Base-by-base conservation (phyloP, 1,140 invertebrate species). In the Megalopta genalis region DNA sequence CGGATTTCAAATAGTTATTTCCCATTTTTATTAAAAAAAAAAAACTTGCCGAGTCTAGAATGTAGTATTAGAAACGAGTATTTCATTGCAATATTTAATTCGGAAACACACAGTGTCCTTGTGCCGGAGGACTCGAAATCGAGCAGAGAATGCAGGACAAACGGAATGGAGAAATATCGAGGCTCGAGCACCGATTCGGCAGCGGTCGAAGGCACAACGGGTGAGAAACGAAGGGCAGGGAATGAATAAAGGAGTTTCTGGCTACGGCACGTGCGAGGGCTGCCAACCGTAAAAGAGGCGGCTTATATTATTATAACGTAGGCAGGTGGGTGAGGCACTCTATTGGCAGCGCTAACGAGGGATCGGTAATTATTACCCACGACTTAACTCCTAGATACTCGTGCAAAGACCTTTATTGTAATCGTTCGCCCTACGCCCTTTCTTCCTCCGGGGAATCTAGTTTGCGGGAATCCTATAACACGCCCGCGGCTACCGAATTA, bases 271-370 rank as follows among this genome's bases (percentile, higher is more conserved):
- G 90, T 90, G 90, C 88, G 85, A 80, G 80, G 77, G 81, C 85
- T 82, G 78, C 84, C 84, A 72, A 88, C 90, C 90, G 87, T 88
- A 91, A 89, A 86, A 87, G 86, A 91, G 89, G 86, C 87, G 87
- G 86, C 87, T 90, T 88, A 88, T 86, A 89, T 88, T 88, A 91
- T 90, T 89, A 90, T 87, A 88, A 90, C 86, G 84, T 82, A 81
- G 84, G 87, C 90, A 90, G 90, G 90, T 91, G 87, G 84, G 87
- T 88, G 82, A 85, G 76, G 85, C 81, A 83, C 79, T 85, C 84
- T 83, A 87, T 89, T 85, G 73, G 54, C 65, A 78, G 73, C 71
- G 70, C 89, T 90, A 88, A 88, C 88, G 81, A 87, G 84, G 78
- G 80, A 84, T 85, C 88, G 73, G 77, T 88, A 89, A 90, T 91